Conservation (phyloP, 2,888 invertebrate species). For the Drosophila colorata region DNA sequence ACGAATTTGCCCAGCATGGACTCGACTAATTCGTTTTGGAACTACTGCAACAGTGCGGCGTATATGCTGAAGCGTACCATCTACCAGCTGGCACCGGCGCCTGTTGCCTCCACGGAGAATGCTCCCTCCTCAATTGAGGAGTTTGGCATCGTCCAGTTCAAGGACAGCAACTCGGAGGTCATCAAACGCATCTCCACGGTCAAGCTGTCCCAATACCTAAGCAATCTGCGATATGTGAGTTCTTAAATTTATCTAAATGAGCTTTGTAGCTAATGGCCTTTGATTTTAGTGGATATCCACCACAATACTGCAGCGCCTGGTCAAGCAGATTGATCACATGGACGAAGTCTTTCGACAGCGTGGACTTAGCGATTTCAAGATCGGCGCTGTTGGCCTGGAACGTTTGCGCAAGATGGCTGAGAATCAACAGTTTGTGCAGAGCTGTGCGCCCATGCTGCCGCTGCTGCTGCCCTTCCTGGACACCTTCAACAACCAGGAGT, state of each 20-base stretch:
- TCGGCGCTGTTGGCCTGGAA: constrained; percentile 90
- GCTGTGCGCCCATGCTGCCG: constrained; percentile 84
- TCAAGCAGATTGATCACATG: constrained; percentile 90
- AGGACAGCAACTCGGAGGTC: constrained; percentile 84
- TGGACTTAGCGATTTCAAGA: constrained; percentile 89
- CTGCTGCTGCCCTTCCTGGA: constrained; percentile 92
- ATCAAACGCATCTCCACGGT: constrained; percentile 86
- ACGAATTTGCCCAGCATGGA: constrained; percentile 66
- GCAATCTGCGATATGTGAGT: constrained; percentile 90
- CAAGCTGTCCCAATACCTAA: constrained; percentile 91
- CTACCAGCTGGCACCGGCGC: constrained; percentile 84
- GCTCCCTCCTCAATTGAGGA: constrained; percentile 82
- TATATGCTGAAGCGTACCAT: constrained; percentile 83
- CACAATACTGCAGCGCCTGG: constrained; percentile 92
- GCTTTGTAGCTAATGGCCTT: background rate
- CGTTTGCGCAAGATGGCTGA: constrained; percentile 91
- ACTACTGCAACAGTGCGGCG: constrained; percentile 84
- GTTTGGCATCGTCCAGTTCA: constrained; percentile 77
- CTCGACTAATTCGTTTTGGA: constrained; percentile 84
- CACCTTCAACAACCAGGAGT: constrained; percentile 93
- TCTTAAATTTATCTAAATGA: no score
- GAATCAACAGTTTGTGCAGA: constrained; percentile 84
- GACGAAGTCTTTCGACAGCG: constrained; percentile 90
- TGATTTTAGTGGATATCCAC: constrained; percentile 91
- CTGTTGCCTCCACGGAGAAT: constrained; percentile 77